Evolutionary conservation across 2,888 invertebrate species (phyloP).

Genomic region (Watsonalla cultraria): DNA sequence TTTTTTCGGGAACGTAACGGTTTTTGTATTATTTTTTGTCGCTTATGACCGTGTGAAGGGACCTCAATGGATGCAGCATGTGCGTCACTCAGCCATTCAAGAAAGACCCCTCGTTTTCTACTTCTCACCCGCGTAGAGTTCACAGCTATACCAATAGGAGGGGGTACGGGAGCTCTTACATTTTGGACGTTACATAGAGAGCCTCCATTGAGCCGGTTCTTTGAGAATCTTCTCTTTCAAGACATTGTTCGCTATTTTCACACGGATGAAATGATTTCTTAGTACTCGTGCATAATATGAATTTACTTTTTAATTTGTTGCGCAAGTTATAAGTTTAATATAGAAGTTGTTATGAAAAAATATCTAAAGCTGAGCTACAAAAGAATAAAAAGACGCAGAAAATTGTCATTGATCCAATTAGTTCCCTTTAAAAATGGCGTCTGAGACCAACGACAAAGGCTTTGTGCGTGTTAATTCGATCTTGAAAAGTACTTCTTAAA

Average conservation of each 20-base stretch:
- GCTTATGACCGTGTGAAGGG: slow-evolving; percentile 73
- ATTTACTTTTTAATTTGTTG: slow-evolving; percentile 14
- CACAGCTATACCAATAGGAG: slow-evolving; percentile 13
- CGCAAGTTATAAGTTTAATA: slow-evolving; percentile 15
- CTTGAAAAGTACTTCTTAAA: too few relatives aligned
- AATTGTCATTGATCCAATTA: too few relatives aligned
- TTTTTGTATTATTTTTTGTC: slow-evolving; percentile 77
- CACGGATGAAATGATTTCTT: slow-evolving; percentile 42
- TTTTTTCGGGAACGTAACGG: slow-evolving; percentile 74
- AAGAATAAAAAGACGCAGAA: too few relatives aligned
- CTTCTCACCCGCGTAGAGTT: slow-evolving; percentile 16
- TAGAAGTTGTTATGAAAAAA: too few relatives aligned
- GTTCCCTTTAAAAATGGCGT: too few relatives aligned
- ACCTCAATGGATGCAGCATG: slow-evolving; percentile 71
- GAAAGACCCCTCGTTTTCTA: slow-evolving; percentile 37
- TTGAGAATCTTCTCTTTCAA: slow-evolving; percentile 54
- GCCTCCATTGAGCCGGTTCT: slow-evolving; percentile 69
- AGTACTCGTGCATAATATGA: slow-evolving; percentile 1
- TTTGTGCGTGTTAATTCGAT: too few relatives aligned
- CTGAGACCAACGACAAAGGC: too few relatives aligned
- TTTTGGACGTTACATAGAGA: slow-evolving; percentile 37
- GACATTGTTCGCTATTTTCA: slow-evolving; percentile 60
- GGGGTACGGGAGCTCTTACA: slow-evolving; percentile 34
- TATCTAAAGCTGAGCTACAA: too few relatives aligned
- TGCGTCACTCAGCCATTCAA: slow-evolving; percentile 46